Base-by-base conservation (phyloP, 2,113 vertebrate genomes). In the Sceloporus undulatus region DNA sequence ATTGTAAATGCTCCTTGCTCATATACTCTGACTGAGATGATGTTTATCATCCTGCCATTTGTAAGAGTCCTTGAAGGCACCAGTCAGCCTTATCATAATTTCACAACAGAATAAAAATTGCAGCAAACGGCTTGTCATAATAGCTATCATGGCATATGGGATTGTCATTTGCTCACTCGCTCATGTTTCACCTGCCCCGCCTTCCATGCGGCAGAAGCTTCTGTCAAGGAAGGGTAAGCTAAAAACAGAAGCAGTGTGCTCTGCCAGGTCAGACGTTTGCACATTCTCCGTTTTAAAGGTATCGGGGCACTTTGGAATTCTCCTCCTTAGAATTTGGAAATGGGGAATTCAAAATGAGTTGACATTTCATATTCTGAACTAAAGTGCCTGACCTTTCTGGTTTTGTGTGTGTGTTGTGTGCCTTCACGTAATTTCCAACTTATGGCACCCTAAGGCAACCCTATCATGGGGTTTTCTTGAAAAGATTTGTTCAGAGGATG, bases 21-120 rank as follows among this genome's bases (percentile, higher is more conserved):
- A 73, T 42, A 87, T 81, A 79, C 93, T 65, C 66, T 81, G 90
- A 71, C 83, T 5, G 29, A 9, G 13, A 9, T 10, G 19, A 40
- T 81, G 11, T 62, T 34, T 38, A 81, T 42, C 23, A 68, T 62
- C 62, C 68, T 68, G 80, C 8, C 9, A 40, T 62, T 40, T 68
- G 29, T 13, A 34, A 62, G 79, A 34, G 9, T 25, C 73, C 84
- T 82, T 78, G 91, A 89, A 85, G 82, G 81, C 65, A 65, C 85
- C 91, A 79, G 82, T 85, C 70, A 0, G 0, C 2, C 21, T 87
- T 59, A 85, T 79, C 78, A 82, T 80, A 56, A 83, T 70, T 29
- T 7, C 42, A 82, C 81, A 91, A 77, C 25, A 78, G 23, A 65
- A 27, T 34, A 74, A 29, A 48, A 14, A 74, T 74, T 29, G 14